These are phyloP conservation scores for Lophura nycthemera DNA, from an alignment of 2,113 vertebrate species.

Conservation along the genomic window DNA sequence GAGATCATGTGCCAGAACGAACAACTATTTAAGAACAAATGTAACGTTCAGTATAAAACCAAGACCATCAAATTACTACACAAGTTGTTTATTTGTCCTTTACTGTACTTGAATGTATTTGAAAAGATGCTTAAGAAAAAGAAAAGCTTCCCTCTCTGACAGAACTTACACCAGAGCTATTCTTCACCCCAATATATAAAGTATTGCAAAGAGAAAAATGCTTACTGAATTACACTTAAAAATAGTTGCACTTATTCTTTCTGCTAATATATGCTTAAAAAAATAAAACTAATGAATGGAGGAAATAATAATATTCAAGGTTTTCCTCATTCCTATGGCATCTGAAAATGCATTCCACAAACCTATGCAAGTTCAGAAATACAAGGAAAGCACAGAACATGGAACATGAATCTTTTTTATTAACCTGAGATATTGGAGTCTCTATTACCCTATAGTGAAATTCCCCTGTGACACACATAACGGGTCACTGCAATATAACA, in stretches of 20 bases:
- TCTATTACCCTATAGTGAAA: not conserved
- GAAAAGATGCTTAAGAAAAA: not conserved
- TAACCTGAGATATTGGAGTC: not conserved
- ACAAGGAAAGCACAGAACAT: not conserved
- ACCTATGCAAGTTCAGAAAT: not conserved
- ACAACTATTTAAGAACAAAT: not conserved
- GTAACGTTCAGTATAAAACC: not conserved
- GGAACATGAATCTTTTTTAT: not conserved
- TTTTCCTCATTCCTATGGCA: not conserved
- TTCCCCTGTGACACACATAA: not conserved
- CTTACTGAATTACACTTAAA: not conserved
- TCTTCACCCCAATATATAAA: no score
- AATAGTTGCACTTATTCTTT: not conserved
- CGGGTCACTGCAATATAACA: not conserved
- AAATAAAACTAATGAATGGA: not conserved
- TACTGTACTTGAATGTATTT: not conserved
- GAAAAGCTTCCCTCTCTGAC: not conserved
- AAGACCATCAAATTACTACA: accelerated
- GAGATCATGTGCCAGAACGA: not conserved
- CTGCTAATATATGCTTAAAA: not conserved
- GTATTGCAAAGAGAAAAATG: not conserved
- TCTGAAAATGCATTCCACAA: not conserved
- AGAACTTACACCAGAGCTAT: not conserved
- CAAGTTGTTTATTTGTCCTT: accelerated
- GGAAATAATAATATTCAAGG: not conserved